Base-by-base conservation (phyloP, 2,888 invertebrate species). In the Cosmopolites sordidus region DNA sequence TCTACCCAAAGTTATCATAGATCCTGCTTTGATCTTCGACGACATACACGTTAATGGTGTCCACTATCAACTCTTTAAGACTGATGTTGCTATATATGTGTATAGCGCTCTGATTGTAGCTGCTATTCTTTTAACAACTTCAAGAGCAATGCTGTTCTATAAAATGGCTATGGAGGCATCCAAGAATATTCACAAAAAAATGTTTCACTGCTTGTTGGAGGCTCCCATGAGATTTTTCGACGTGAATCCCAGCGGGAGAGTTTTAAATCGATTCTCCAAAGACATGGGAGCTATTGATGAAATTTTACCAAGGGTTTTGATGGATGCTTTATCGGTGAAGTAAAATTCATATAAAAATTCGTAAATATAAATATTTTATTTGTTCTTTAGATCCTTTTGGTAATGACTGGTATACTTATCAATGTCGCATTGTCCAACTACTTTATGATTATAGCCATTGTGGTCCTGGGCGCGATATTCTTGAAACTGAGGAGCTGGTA, bases 251-350 rank as follows among this genome's bases (percentile, higher is more conserved):
- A 83, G 84, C 61, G 87, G 88, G 29, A 77, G 87, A 45, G 87
- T 93, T 56, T 76, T 93, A 38, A 87, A 86, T 58, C 60, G 92
- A 58, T 91, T 92, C 66, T 86, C 91, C 1, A 91, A 91, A 69
- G 92, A 92, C 65, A 82, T 90, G 69, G 89, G 89, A 0, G 81
- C 84, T 0, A 82, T 90, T 68, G 89, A 89, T 64, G 89, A 89
- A 63, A 69, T 84, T 15, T 69, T 89, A 5, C 87, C 87, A 0
- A 80, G 83, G 54, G 80, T 81, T 33, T 71, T 81, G 37, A 69
- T 86, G 48, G 86, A 86, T 62, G 79, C 83, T 0, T 67, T 79
- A 8, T 61, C 83, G 79, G 85, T 82, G n/a, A 67, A 52, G 51
- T 41, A 15, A 2, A 5, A 38, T 38, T 12, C 4, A 38, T 9